Base-by-base conservation (phyloP, 2,797 vertebrate species). In the Pristis pectinata region DNA sequence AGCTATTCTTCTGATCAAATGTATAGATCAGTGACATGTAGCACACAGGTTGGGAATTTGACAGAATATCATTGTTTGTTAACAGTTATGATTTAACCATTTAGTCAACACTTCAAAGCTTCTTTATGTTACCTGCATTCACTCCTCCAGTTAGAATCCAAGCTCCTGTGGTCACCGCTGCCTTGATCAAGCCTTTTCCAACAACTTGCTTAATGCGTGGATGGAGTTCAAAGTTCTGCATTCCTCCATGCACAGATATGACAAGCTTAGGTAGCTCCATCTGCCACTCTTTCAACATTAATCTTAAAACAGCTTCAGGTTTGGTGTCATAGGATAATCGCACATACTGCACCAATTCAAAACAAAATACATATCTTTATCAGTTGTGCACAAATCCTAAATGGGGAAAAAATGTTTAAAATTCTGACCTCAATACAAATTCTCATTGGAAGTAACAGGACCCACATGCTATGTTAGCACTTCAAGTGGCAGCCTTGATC, bases 71-170 rank as follows among this genome's bases (percentile, higher is more conserved):
- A 93, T 30, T 49, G 27, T 13, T 53, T 59, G n/a, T 37, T 59
- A 91, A 91, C 24, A 37, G n/a, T 61, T n/a, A 41, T n/a, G 59
- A 91, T 67, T 64, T 41, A n/a, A 61, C 1, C 56, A 8, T 8
- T 10, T 56, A 53, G 53, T 22, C 56, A 89, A 89, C 17, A 19
- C 6, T 15, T 15, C 17, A 37, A 37, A 34, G 61, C 37, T 41
- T 87, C 53, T 41, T 72, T n/a, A 83, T 72, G 95, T 96, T 97
- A 98, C 99, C 99, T 96, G 99, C 99, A 96, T 99, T 99, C 95
- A 99, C 99, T 94, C 99, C 99, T 96, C 98, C 99, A 53, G 99
- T 99, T 97, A 99, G 97, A 96, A 99, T 99, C 99, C 99, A 99
- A 96, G 99, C 99, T 96, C 99, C 99, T 0, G 99, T 99, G 96